phyloP scores from a whole-genome alignment of 2,113 vertebrate species.

The Misgurnus mizolepis region DNA sequence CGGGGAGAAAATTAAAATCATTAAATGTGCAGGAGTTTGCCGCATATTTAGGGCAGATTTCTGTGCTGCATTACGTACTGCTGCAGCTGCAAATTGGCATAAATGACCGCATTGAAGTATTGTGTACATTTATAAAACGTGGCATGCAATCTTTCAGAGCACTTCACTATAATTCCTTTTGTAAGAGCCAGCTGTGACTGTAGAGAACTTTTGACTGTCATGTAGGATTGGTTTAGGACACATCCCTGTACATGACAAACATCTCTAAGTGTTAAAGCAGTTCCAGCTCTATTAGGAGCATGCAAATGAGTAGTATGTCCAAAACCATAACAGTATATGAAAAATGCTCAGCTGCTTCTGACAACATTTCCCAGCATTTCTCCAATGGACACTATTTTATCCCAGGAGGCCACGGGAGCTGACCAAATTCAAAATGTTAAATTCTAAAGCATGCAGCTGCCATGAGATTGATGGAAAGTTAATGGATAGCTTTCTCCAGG shows the following conservation, averaged over 20 bases:
- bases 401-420: too few relatives aligned
- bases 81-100: conserved; percentile 51
- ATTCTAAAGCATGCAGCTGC: too few relatives aligned
- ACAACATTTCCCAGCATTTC: too few relatives aligned
- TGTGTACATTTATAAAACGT: conserved; percentile 26
- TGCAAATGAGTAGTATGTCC: background rate
- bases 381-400: too few relatives aligned
- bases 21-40: conserved; percentile 38
- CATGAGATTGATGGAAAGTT: too few relatives aligned
- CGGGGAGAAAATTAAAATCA: conserved; percentile 55
- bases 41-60: conserved; percentile 49
- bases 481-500: too few relatives aligned
- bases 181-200: conserved; percentile 25
- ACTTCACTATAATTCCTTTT: conserved; percentile 28
- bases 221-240: background rate
- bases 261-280: conserved; percentile 6
- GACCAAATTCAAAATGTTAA: too few relatives aligned
- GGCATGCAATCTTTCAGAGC: conserved; percentile 6
- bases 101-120: conserved; percentile 30
- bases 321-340: too few relatives aligned
- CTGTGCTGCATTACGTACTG: conserved; percentile 33
- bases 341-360: too few relatives aligned
- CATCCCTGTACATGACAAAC: background rate
- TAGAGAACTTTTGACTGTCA: conserved; percentile 15
- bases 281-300: background rate